Conservation (phyloP, 2,797 vertebrate genomes). For the Molothrus ater region DNA sequence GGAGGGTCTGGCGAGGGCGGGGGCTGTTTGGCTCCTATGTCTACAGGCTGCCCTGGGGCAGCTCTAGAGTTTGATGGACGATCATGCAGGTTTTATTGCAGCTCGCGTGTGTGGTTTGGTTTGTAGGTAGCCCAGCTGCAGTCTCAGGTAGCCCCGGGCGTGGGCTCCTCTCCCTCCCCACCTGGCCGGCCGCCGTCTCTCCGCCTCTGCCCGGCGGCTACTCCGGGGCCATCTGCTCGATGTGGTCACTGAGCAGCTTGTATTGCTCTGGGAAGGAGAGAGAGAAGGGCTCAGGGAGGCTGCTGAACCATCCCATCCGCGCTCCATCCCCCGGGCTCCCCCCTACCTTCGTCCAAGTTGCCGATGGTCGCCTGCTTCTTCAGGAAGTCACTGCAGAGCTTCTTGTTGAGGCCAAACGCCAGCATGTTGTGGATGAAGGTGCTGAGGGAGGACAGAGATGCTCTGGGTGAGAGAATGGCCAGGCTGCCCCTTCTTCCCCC, state of each 20-base stretch:
- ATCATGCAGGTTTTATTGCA: constrained; percentile 74
- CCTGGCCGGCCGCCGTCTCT: not conserved
- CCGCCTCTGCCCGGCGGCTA: not conserved
- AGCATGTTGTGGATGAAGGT: constrained; percentile 98
- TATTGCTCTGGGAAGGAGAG: constrained; percentile 84
- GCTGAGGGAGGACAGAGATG: constrained; percentile 73
- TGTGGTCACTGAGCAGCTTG: constrained; percentile 94
- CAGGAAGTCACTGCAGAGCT: constrained; percentile 93
- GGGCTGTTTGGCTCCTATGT: constrained; percentile 1
- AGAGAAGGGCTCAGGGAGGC: not conserved
- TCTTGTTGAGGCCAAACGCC: constrained; percentile 92
- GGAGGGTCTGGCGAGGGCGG: not conserved
- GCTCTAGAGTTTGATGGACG: constrained; percentile 17
- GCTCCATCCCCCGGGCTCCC: not conserved
- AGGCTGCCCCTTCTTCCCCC: not conserved
- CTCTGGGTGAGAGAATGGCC: not conserved
- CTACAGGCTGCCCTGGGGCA: constrained; percentile 44
- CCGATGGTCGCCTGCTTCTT: constrained; percentile 98
- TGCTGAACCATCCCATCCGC: accelerated
- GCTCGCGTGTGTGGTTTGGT: not conserved
- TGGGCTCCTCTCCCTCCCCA: not conserved
- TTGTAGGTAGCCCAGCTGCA: not conserved
- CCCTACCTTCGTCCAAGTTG: constrained; percentile 91
- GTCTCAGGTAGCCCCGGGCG: not conserved
- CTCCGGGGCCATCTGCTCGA: constrained; percentile 90